A percentile compares a stretch with the other conserved stretches of the same genome.
phyloP scores from a whole-genome alignment of 2,888 invertebrate genomes.

The Ectemnius continuus region DNA sequence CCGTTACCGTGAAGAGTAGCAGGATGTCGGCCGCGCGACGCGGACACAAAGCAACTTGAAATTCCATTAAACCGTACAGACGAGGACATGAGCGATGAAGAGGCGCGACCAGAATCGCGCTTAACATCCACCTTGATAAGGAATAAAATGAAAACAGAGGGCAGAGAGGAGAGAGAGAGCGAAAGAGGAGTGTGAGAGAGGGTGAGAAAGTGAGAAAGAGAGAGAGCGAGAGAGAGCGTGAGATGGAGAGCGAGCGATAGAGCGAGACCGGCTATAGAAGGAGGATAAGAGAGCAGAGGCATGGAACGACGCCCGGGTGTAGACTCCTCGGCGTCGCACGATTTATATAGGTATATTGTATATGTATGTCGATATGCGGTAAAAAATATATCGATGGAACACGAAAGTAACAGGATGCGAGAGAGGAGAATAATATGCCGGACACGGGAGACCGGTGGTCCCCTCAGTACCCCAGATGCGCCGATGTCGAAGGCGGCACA shows the following conservation, averaged over 20 bases:
- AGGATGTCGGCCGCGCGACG: background rate
- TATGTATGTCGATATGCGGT: slow-evolving; percentile 69
- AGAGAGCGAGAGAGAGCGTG: background rate
- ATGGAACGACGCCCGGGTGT: slow-evolving; percentile 25
- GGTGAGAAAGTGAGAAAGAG: background rate
- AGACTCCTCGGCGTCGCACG: slow-evolving; percentile 60
- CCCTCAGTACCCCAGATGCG: slow-evolving; percentile 30
- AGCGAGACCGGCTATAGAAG: slow-evolving; percentile 6
- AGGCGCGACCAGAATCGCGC: slow-evolving; percentile 30
- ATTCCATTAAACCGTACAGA: slow-evolving; percentile 1
- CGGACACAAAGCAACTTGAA: no score
- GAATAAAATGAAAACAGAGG: background rate
- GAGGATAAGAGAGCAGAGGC: slow-evolving; percentile 3
- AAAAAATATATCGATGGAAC: slow-evolving; percentile 57
- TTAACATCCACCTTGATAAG: slow-evolving; percentile 8
- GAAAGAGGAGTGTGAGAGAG: no score
- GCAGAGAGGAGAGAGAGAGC: no score
- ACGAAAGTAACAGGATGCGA: slow-evolving; percentile 57
- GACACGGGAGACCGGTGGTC: slow-evolving; percentile 48
- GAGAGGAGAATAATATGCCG: slow-evolving; percentile 43
- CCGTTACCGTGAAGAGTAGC: no score
- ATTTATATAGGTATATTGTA: slow-evolving; percentile 70
- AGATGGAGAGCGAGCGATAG: no score
- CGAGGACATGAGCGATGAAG: slow-evolving; percentile 27
- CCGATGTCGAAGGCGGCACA: slow-evolving; percentile 25